Evolutionary conservation across 2,888 invertebrate genomes (phyloP).

Genomic region (Selenia dentaria): DNA sequence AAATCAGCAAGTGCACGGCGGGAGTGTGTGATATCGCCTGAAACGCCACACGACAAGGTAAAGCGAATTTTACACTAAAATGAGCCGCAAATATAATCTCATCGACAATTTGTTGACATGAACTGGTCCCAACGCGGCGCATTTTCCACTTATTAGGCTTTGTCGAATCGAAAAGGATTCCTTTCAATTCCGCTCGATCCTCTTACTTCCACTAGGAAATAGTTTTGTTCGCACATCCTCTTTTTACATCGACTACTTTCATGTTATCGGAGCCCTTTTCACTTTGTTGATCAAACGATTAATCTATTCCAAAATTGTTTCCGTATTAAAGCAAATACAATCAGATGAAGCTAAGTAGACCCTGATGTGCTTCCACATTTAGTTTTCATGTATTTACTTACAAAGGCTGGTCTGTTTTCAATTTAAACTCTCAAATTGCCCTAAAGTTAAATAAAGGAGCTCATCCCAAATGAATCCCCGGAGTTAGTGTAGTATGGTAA

Average conservation of each 20-base stretch:
- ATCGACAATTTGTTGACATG: conserved; percentile 23
- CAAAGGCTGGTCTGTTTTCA: background rate
- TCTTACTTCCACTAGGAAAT: background rate
- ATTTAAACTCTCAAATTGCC: conserved; percentile 2
- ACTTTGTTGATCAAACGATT: too few relatives aligned
- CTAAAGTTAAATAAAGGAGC: conserved; percentile 5
- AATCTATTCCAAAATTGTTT: too few relatives aligned
- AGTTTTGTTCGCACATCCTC: background rate
- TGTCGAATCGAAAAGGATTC: background rate
- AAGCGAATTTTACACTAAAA: conserved; percentile 29
- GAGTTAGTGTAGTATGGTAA: background rate
- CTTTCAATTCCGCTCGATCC: background rate
- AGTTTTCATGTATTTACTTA: conserved; percentile 1
- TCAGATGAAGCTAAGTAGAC: background rate
- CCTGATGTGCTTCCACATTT: background rate
- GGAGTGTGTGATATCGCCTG: conserved; percentile 7
- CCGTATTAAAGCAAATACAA: background rate
- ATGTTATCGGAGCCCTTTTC: too few relatives aligned
- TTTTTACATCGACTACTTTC: background rate
- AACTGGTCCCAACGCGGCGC: conserved; percentile 11
- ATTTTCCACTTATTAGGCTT: conserved; percentile 21
- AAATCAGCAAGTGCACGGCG: background rate
- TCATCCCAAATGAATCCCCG: background rate
- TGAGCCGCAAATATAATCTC: conserved; percentile 28
- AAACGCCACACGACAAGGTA: conserved; percentile 21